Evolutionary conservation across 1,140 invertebrate species (phyloP).

Genomic region (Acromyrmex echinatior): DNA sequence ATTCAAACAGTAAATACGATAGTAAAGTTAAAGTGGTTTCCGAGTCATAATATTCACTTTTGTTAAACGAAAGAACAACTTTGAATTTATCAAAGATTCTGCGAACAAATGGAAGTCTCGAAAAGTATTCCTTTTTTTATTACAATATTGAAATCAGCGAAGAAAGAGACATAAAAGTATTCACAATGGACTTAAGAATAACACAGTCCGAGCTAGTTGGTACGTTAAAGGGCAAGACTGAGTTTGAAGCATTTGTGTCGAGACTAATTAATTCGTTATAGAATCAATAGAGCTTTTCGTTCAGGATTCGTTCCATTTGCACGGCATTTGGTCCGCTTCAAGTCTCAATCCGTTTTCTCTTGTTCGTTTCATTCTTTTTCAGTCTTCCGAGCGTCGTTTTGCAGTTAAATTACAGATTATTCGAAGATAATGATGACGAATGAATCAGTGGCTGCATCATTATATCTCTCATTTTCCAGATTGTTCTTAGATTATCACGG

Average conservation of each 20-base stretch:
- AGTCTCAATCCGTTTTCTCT: constrained; percentile 65
- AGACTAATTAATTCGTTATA: constrained; percentile 74
- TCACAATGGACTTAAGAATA: constrained; percentile 41
- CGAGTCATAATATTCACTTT: constrained; percentile 11
- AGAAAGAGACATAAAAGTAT: not conserved
- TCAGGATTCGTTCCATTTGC: constrained; percentile 38
- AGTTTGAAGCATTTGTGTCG: not conserved
- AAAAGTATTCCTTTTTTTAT: not conserved
- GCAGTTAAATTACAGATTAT: constrained; percentile 63
- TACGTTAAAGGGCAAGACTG: constrained; percentile 42
- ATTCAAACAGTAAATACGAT: not conserved
- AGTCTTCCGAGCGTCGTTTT: constrained; percentile 7
- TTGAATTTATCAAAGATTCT: constrained; percentile 4
- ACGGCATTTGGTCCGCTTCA: constrained; percentile 46
- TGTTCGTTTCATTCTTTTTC: constrained; percentile 56
- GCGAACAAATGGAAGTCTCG: not conserved
- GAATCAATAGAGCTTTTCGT: constrained; percentile 60
- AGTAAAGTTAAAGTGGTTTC: not conserved
- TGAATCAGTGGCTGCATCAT: constrained; percentile 42
- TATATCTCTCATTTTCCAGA: constrained; percentile 10
- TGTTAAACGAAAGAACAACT: not conserved
- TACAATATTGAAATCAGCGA: not conserved
- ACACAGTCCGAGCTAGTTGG: not conserved
- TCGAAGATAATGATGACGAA: constrained; percentile 31
- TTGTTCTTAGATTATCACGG: constrained; percentile 11